phyloP scores from a whole-genome alignment of 2,113 vertebrate genomes.

The Vimba vimba region DNA sequence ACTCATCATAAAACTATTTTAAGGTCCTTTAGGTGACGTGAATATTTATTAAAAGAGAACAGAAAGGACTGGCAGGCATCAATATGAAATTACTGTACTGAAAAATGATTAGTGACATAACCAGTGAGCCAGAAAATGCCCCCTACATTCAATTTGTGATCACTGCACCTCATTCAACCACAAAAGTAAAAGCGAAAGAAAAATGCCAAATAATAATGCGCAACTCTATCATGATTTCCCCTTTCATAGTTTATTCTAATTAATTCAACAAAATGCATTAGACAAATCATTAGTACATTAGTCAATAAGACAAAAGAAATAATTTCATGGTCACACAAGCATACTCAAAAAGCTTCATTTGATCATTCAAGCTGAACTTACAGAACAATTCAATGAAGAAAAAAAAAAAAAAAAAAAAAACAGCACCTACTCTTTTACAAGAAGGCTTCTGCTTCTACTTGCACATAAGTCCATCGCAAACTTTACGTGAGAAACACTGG shows the following conservation, averaged over 20 bases:
- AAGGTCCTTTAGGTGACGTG: neutral
- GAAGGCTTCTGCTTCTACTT: conserved; percentile 6
- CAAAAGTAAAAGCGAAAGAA: neutral
- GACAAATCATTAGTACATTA: neutral
- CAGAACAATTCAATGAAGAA: neutral
- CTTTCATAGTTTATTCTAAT: neutral
- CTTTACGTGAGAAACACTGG: conserved; percentile 1
- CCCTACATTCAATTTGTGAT: neutral
- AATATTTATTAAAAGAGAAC: neutral
- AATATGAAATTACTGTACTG: neutral
- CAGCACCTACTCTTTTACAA: neutral
- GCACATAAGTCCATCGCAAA: conserved; percentile 10
- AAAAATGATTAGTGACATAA: neutral
- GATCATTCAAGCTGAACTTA: conserved; percentile 3
- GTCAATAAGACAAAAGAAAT: neutral
- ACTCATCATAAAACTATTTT: neutral
- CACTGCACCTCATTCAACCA: neutral
- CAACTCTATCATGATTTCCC: neutral
- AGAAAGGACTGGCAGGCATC: neutral
- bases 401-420: neutral
- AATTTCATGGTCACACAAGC: conserved; percentile 1
- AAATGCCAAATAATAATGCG: neutral
- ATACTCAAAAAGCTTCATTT: neutral
- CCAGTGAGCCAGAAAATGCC: neutral
- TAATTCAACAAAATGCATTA: neutral